These are phyloP conservation scores for Takifugu ocellatus DNA, from an alignment of 2,797 vertebrate species.

Conservation along the genomic window DNA sequence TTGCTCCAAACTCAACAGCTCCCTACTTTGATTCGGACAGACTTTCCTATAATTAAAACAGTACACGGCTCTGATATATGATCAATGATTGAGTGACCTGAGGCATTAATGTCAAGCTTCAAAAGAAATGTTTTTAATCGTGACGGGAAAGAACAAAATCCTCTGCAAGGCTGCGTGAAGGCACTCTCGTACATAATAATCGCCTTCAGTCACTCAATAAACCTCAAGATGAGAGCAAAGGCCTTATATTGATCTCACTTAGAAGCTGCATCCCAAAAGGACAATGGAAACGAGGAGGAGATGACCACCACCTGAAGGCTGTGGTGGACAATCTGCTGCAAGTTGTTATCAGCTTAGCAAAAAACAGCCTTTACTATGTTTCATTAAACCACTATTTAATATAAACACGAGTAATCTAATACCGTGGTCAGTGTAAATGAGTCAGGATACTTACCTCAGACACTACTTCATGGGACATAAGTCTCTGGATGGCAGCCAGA, in stretches of 20 bases:
- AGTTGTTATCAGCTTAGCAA: not conserved
- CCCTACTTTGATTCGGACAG: no score
- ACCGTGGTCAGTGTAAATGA: not conserved
- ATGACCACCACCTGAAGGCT: not conserved
- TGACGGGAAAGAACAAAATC: not conserved
- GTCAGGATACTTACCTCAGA: conserved; percentile 86
- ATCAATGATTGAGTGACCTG: not conserved
- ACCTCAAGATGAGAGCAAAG: conserved; percentile 3
- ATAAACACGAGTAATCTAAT: no score
- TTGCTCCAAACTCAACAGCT: no score
- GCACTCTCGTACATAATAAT: not conserved
- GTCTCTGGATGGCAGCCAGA: conserved; percentile 95
- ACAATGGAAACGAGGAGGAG: not conserved
- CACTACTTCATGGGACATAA: conserved; percentile 98
- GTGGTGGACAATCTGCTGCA: not conserved
- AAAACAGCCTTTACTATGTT: not conserved
- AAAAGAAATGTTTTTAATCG: not conserved
- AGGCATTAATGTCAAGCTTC: not conserved
- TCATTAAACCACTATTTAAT: no score
- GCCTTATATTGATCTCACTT: conserved; percentile 19
- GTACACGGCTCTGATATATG: no score
- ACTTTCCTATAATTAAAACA: no score
- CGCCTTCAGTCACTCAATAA: not conserved
- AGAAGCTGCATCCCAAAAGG: conserved; percentile 1
- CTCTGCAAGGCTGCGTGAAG: not conserved